Percentiles rank a stretch among this genome's conserved stretches.
Evolutionary conservation across 2,888 invertebrate genomes (phyloP).

Genomic region (Euphydryas editha): DNA sequence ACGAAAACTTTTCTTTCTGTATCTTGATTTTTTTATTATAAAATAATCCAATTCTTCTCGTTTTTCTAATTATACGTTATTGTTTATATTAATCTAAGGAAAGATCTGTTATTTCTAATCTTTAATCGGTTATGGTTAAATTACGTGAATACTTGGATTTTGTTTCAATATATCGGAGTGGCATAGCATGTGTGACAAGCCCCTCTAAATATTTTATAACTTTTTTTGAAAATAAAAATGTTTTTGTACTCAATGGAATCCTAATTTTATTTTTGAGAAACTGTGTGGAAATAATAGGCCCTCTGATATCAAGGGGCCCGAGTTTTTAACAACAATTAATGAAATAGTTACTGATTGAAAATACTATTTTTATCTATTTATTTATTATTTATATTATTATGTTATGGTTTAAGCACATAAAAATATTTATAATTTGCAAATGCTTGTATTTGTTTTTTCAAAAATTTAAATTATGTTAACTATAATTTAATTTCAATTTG

Average conservation of each 20-base stretch:
- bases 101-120: slow-evolving; percentile 32
- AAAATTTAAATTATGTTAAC: neutral
- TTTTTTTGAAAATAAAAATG: neutral
- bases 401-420: neutral
- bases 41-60: slow-evolving; percentile 17
- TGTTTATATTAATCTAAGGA: slow-evolving; percentile 20
- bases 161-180: neutral
- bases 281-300: neutral
- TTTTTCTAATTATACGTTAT: slow-evolving; percentile 15
- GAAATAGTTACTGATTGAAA: neutral
- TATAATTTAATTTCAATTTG: neutral
- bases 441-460: neutral
- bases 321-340: neutral
- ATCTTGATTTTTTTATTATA: slow-evolving; percentile 15
- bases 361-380: neutral
- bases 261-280: neutral
- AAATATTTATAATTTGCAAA: neutral
- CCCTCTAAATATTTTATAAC: neutral
- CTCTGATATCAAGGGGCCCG: neutral
- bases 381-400: no score
- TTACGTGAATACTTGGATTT: slow-evolving; percentile 3
- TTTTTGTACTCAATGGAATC: no score
- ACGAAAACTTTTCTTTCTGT: slow-evolving; percentile 18
- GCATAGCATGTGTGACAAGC: neutral
- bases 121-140: slow-evolving; percentile 31